Evolutionary conservation across 2,797 vertebrate genomes (phyloP), one percentile per base, ranked within the genome.

Genomic region (Chelonia mydas): DNA sequence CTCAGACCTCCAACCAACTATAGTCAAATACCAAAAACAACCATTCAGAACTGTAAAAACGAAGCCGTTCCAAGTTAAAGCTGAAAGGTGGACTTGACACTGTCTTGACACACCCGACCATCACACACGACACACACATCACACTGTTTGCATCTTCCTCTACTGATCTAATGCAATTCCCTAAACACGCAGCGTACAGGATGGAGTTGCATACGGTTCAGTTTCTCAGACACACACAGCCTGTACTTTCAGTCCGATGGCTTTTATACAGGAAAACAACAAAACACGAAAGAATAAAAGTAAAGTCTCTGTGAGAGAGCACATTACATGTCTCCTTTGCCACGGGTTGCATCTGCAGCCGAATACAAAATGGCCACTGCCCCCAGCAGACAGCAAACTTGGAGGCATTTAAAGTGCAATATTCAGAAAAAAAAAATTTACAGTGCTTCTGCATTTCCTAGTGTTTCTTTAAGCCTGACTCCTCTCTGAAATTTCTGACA

Each of bases 61-160:
- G 93, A 91, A 76, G 90, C 25, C 80, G 15, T 76, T 94, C 74
- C 83, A 84, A 92, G 92, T 51, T 76, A 78, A 90, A 95, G 94
- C 84, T 94, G 90, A 91, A 84, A 81, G 5, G 2, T 0, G 3
- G 83, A 6, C 25, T 84, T 55, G 82, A 92, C 94, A 25, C 87
- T 92, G 90, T n/a, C 90, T 87, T 85, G 1, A 78, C 65, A 89
- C 86, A 78, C 94, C 89, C 87, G 81, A 78, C 6, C 8, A 53
- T 84, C 77, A 88, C 21, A 41, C 47, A 50, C 37, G 57, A 83
- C 88, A 28, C 3, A 0, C 0, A 0, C 0, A 83, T 23, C 16
- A 37, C n/a, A 37, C n/a, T 41, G 21, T 68, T 96, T 96, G 80
- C 23, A 0, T 94, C 93, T 93, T n/a, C 49, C 68, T 84, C 83